These are phyloP conservation scores for Drosophila triauraria DNA, from an alignment of 1,140 invertebrate species.

Conservation along the genomic window DNA sequence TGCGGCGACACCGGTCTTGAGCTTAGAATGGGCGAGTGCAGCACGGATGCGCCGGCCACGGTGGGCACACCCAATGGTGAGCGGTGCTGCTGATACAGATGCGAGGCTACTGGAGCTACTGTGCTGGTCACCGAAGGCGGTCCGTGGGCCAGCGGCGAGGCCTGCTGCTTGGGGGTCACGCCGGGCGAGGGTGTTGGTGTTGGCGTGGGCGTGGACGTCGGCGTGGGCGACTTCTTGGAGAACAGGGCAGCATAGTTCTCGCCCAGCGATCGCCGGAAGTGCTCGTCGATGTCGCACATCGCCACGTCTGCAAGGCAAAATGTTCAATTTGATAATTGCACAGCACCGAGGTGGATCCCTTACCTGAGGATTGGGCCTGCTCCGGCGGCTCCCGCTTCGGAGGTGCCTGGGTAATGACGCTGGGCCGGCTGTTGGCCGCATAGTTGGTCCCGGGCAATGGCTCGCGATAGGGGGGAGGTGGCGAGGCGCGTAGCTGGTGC, in stretches of 20 bases:
- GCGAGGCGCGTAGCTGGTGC: constrained; percentile 70
- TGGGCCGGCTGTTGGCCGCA: constrained; percentile 72
- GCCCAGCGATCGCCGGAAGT: constrained; percentile 96
- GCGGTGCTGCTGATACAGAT: constrained; percentile 67
- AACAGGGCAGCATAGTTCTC: constrained; percentile 94
- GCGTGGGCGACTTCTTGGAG: constrained; percentile 87
- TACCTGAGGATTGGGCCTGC: constrained; percentile 65
- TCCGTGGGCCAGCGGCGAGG: constrained; percentile 56
- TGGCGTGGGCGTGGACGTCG: constrained; percentile 52
- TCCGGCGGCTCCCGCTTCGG: constrained; percentile 74
- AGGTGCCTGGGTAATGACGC: constrained; percentile 85
- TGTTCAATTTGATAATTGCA: background rate
- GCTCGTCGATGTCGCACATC: constrained; percentile 96
- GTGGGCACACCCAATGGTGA: constrained; percentile 48
- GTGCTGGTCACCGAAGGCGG: constrained; percentile 7
- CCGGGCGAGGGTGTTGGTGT: constrained; percentile 76
- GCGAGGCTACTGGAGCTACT: constrained; percentile 10
- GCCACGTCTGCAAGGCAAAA: constrained; percentile 86
- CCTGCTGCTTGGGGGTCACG: constrained; percentile 63
- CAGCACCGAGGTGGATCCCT: background rate
- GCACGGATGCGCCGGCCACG: constrained; percentile 29
- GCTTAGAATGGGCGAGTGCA: constrained; percentile 82
- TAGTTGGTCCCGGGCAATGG: constrained; percentile 75
- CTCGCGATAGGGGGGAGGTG: constrained; percentile 83
- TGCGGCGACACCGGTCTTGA: constrained; percentile 67